Percentiles rank a stretch among this genome's conserved stretches.
These are phyloP conservation scores for Trididemnum nubilum DNA, from an alignment of 23 tunicate species.

Conservation along the genomic window DNA sequence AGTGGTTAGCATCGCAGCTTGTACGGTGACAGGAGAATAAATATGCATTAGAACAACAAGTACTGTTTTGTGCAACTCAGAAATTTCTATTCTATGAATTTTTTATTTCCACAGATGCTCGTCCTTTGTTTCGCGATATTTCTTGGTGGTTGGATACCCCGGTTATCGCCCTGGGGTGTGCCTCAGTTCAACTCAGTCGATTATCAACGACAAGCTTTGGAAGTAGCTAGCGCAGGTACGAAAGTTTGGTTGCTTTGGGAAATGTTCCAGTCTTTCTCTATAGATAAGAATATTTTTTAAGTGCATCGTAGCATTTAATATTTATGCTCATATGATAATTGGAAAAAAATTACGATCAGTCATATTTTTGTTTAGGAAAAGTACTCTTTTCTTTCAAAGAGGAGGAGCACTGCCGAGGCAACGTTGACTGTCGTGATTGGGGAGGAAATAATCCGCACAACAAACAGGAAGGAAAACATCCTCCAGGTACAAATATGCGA, in stretches of 20 bases:
- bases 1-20: too few relatives aligned
- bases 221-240: background rate
- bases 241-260: too few relatives aligned
- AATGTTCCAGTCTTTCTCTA: too few relatives aligned
- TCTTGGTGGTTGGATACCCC: slow-evolving; percentile 87
- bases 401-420: slow-evolving; percentile 19
- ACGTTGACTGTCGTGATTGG: slow-evolving; percentile 16
- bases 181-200: background rate
- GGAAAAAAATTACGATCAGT: too few relatives aligned
- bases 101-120: slow-evolving; percentile 49
- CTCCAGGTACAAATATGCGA: too few relatives aligned
- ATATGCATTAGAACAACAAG: too few relatives aligned
- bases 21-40: too few relatives aligned
- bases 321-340: too few relatives aligned
- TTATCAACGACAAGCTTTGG: background rate
- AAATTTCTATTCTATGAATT: too few relatives aligned
- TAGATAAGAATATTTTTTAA: too few relatives aligned
- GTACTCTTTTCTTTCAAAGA: slow-evolving; percentile 50
- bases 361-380: background rate
- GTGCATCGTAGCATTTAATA: too few relatives aligned
- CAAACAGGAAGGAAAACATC: background rate
- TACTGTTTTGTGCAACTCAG: too few relatives aligned
- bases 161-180: slow-evolving; percentile 48
- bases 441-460: slow-evolving; percentile 7
- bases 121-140: slow-evolving; percentile 85